Evolutionary conservation across 2,888 invertebrate species (phyloP).

Genomic region (Chrysina gloriosa): DNA sequence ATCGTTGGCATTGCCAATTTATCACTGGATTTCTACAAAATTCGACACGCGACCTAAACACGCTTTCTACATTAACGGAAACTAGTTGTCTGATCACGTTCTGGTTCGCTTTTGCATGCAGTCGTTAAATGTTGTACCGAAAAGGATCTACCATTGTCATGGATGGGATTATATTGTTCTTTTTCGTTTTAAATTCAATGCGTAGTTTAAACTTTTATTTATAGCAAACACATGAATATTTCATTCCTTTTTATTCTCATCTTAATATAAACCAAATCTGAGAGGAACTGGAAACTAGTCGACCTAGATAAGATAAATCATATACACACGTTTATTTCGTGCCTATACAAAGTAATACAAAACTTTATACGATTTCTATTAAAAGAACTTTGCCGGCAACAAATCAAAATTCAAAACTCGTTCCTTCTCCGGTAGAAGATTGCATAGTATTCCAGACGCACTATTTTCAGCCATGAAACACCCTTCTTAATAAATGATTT

Average conservation of each 20-base stretch:
- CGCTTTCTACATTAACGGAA: neutral
- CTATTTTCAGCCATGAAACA: constrained; percentile 11
- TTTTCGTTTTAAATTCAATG: too few relatives aligned
- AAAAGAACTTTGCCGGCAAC: neutral
- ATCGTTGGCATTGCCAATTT: neutral
- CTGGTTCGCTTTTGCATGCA: neutral
- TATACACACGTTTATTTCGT: neutral
- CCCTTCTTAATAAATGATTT: constrained; percentile 24
- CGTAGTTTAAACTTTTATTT: too few relatives aligned
- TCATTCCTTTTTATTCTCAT: neutral
- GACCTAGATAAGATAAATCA: constrained; percentile 5
- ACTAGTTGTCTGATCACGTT: neutral
- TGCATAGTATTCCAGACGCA: neutral
- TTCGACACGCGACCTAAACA: neutral
- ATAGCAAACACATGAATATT: neutral
- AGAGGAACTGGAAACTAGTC: neutral
- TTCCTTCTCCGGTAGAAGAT: neutral
- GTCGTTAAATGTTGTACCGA: neutral
- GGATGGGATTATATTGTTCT: too few relatives aligned
- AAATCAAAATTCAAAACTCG: constrained; percentile 24
- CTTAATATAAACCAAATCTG: neutral
- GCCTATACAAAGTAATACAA: neutral
- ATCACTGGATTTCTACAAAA: neutral
- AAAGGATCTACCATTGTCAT: neutral
- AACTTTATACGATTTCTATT: neutral